A percentile compares a stretch with the other conserved stretches of the same genome.
Evolutionary conservation across 2,113 vertebrate genomes (phyloP).

Genomic region (Antechinus stuartii): DNA sequence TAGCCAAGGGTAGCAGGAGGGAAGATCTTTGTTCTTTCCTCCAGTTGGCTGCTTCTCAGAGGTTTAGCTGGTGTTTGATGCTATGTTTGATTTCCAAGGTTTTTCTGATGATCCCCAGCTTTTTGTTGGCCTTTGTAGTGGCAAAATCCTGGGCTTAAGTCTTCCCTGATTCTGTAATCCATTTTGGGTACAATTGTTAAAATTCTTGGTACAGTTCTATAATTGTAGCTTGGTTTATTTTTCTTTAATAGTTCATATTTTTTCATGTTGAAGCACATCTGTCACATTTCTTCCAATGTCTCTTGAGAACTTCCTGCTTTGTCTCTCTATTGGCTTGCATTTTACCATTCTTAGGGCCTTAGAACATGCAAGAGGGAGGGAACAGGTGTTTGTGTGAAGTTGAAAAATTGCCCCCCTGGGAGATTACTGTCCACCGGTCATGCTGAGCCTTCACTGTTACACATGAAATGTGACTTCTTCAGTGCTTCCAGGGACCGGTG

Average conservation of each 20-base stretch:
- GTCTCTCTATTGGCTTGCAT: slow-evolving; percentile 35
- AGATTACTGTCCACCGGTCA: neutral
- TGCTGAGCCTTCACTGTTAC: neutral
- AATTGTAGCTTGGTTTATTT: slow-evolving; percentile 18
- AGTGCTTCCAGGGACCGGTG: neutral
- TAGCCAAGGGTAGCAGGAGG: neutral
- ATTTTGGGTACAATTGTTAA: neutral
- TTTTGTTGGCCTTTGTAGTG: slow-evolving; percentile 14
- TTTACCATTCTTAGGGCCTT: slow-evolving; percentile 58
- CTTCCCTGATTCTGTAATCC: neutral
- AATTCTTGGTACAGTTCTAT: neutral
- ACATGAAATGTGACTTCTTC: neutral
- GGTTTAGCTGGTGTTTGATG: neutral
- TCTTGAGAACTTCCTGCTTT: slow-evolving; percentile 17
- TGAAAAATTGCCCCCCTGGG: neutral
- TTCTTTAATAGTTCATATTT: neutral
- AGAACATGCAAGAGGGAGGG: neutral
- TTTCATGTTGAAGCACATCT: slow-evolving; percentile 29
- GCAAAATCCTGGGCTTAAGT: neutral
- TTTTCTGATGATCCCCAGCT: neutral
- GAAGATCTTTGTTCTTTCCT: neutral
- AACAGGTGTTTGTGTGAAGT: neutral
- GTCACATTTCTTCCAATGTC: neutral
- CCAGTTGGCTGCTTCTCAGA: neutral
- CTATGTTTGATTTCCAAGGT: slow-evolving; percentile 28